A percentile compares a stretch with the other conserved stretches of the same genome.
Evolutionary conservation across 2,113 vertebrate species (phyloP).

Genomic region (Ictidomys tridecemlineatus): DNA sequence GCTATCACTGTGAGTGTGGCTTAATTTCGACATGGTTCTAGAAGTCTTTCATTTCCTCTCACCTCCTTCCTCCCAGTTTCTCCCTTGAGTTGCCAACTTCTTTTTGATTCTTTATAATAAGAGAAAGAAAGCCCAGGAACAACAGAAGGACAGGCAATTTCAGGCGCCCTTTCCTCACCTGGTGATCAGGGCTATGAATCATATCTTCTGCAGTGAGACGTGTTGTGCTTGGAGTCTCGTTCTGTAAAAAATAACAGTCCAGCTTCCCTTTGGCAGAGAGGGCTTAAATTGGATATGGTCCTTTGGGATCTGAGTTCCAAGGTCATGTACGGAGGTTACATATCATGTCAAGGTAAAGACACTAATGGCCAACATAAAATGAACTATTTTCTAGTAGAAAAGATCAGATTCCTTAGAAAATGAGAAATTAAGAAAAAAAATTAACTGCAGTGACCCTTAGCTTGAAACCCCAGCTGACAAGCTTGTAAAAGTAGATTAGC

Average conservation of each 20-base stretch:
- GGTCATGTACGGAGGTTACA: constrained; percentile 45
- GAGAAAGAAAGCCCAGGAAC: constrained; percentile 9
- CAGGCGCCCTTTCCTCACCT: constrained; percentile 13
- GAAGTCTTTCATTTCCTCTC: constrained; percentile 5
- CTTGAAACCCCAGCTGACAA: constrained; percentile 82
- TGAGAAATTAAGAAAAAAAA: constrained; percentile 60
- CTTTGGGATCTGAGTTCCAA: constrained; percentile 54
- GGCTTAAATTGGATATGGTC: constrained; percentile 58
- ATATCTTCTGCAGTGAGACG: constrained; percentile 49
- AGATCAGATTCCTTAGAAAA: constrained; percentile 67
- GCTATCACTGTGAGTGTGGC: background rate
- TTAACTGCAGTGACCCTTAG: constrained; percentile 75
- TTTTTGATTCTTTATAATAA: constrained; percentile 33
- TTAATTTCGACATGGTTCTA: background rate
- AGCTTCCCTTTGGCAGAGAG: background rate
- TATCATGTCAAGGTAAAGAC: background rate
- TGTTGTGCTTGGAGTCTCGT: constrained; percentile 16
- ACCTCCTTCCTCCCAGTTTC: background rate
- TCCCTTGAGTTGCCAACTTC: background rate
- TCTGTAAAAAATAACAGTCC: constrained; percentile 55
- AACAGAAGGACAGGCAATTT: constrained; percentile 14
- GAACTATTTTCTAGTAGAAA: background rate
- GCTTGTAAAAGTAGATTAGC: constrained; percentile 82
- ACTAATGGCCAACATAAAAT: background rate
- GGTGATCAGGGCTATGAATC: constrained; percentile 56